Percentiles rank a stretch among this genome's conserved stretches.
Evolutionary conservation across 2,888 invertebrate species (phyloP).

Genomic region (Steinernema hermaphroditum): DNA sequence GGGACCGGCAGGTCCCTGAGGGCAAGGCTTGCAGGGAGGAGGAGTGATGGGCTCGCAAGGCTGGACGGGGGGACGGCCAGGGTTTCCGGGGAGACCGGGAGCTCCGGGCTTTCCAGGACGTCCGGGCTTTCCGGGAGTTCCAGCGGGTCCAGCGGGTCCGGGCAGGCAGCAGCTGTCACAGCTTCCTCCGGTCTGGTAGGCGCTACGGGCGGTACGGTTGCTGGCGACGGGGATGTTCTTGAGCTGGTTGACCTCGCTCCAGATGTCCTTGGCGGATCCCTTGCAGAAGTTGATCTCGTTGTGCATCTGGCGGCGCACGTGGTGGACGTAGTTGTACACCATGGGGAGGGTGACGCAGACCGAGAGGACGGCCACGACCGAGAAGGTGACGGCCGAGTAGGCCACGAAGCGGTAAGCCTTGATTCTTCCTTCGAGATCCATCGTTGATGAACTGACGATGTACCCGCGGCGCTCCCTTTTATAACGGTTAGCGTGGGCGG

Average conservation of each 20-base stretch:
- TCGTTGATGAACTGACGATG: slow-evolving; percentile 21
- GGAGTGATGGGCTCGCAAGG: slow-evolving; percentile 64
- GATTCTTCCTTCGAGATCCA: slow-evolving; percentile 50
- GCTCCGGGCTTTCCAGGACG: slow-evolving; percentile 64
- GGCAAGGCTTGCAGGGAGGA: slow-evolving; percentile 66
- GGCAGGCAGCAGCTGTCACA: slow-evolving; percentile 57
- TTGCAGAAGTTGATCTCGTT: slow-evolving; percentile 61
- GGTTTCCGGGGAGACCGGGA: slow-evolving; percentile 64
- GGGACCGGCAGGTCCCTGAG: slow-evolving; percentile 57
- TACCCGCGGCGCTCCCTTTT: neutral
- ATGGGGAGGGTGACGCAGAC: slow-evolving; percentile 62
- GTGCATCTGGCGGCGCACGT: slow-evolving; percentile 57
- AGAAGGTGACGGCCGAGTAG: slow-evolving; percentile 61
- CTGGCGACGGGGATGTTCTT: no score
- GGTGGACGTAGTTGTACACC: slow-evolving; percentile 63
- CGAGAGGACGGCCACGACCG: slow-evolving; percentile 60
- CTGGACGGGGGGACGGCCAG: slow-evolving; percentile 61
- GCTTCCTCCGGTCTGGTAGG: no score
- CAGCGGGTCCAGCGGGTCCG: slow-evolving; percentile 58
- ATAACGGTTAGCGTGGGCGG: neutral
- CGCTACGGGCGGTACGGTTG: no score
- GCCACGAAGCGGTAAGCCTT: slow-evolving; percentile 65
- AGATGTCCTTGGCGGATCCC: slow-evolving; percentile 65
- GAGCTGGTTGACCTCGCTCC: slow-evolving; percentile 63
- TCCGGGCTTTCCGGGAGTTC: slow-evolving; percentile 60